Conservation (phyloP, 2,113 vertebrate genomes). For the Chinchilla lanigera region DNA sequence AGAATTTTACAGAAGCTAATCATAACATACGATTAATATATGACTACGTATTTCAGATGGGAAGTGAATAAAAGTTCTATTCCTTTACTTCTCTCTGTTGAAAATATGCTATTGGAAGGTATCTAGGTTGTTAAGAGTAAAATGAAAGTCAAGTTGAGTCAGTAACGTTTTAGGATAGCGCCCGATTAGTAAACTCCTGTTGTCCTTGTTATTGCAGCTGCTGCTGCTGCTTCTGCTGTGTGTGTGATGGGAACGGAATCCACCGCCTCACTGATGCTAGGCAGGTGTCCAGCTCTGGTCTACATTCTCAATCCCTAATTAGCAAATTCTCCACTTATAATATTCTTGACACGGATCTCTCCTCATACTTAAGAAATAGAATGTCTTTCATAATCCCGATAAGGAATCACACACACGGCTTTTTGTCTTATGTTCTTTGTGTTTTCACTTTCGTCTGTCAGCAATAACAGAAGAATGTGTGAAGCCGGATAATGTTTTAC, state of each 20-base stretch:
- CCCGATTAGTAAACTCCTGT: not conserved
- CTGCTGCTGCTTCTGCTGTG: not conserved
- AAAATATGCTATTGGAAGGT: not conserved
- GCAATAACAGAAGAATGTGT: conserved; percentile 36
- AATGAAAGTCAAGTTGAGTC: not conserved
- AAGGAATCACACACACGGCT: not conserved
- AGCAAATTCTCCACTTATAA: conserved; percentile 25
- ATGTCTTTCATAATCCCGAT: not conserved
- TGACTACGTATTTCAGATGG: not conserved
- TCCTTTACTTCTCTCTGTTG: not conserved
- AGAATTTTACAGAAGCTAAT: conserved; percentile 23
- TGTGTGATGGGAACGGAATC: not conserved
- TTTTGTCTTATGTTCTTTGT: conserved; percentile 61
- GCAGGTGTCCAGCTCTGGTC: not conserved
- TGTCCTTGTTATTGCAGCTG: too few relatives aligned
- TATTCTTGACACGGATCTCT: not conserved
- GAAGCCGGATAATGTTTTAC: conserved; percentile 49
- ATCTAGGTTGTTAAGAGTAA: not conserved
- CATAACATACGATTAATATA: not conserved
- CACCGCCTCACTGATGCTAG: not conserved
- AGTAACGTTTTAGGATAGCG: not conserved
- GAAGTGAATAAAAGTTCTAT: not conserved
- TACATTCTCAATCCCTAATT: not conserved
- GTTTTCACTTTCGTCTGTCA: conserved; percentile 54
- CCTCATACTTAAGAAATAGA: conserved; percentile 27